Percentiles rank a stretch among this genome's conserved stretches.
Conservation (phyloP, 2,797 vertebrate genomes). For the Cossypha polioptera region DNA sequence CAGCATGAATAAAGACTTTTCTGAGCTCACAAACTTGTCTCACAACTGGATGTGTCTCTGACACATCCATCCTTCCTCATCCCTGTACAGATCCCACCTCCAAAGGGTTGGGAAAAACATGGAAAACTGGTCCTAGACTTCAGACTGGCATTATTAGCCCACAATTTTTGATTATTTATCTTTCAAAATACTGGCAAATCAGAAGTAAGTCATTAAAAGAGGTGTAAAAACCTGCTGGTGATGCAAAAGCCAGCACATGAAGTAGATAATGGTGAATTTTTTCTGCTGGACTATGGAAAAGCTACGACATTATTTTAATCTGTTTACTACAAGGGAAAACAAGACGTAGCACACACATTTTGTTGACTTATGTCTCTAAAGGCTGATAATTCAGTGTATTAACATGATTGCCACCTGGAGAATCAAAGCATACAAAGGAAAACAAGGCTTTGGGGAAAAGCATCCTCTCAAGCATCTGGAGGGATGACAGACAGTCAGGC, state of each 20-base stretch:
- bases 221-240: background rate
- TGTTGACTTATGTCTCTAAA: background rate
- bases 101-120: background rate
- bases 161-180: background rate
- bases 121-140: background rate
- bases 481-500: rapidly evolving
- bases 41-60: rapidly evolving
- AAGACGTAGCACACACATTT: background rate
- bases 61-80: background rate
- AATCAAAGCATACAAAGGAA: background rate
- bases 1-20: background rate
- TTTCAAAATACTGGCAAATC: background rate
- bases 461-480: background rate
- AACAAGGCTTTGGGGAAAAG: background rate
- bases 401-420: background rate
- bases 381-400: background rate
- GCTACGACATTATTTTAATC: background rate
- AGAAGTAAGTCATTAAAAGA: background rate
- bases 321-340: background rate
- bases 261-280: background rate
- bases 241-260: background rate
- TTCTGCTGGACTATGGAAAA: background rate
- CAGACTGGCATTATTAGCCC: background rate
- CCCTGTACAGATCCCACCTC: background rate
- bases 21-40: background rate